Conservation (phyloP, 2,113 vertebrate species). For the Myiagra hebetior region DNA sequence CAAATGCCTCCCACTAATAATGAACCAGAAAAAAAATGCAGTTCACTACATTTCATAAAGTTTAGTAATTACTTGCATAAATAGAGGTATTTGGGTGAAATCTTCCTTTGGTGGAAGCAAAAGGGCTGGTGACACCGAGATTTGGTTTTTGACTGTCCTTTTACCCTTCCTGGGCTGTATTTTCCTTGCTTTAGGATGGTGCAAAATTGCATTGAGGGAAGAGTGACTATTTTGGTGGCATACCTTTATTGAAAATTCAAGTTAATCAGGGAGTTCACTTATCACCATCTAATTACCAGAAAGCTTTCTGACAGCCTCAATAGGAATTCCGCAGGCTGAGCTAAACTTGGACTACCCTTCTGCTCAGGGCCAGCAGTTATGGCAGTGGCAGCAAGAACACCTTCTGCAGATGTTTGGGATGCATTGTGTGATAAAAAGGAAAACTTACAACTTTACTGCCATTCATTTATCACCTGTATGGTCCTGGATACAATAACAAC, state of each 20-base stretch:
- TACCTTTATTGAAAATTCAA: not conserved
- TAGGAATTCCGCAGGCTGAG: not conserved
- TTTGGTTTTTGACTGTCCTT: not conserved
- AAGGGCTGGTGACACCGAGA: not conserved
- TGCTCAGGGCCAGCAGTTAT: not conserved
- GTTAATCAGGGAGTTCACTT: not conserved
- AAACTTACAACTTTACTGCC: not conserved
- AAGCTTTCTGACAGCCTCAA: not conserved
- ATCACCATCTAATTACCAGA: not conserved
- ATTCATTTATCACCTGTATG: constrained; percentile 2
- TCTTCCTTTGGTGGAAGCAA: not conserved
- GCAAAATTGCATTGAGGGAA: not conserved
- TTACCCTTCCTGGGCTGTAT: not conserved
- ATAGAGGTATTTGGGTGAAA: not conserved
- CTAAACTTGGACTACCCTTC: not conserved
- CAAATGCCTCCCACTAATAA: not conserved
- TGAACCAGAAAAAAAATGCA: not conserved
- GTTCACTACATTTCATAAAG: not conserved
- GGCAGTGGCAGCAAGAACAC: not conserved
- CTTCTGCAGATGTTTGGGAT: not conserved
- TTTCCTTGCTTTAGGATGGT: not conserved
- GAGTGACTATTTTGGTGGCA: not conserved
- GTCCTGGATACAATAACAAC: not conserved
- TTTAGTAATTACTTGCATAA: not conserved
- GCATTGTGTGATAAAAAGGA: not conserved